A percentile compares a stretch with the other conserved stretches of the same genome.
phyloP scores from a whole-genome alignment of 2,797 vertebrate species.

The Benthosema pterotum region DNA sequence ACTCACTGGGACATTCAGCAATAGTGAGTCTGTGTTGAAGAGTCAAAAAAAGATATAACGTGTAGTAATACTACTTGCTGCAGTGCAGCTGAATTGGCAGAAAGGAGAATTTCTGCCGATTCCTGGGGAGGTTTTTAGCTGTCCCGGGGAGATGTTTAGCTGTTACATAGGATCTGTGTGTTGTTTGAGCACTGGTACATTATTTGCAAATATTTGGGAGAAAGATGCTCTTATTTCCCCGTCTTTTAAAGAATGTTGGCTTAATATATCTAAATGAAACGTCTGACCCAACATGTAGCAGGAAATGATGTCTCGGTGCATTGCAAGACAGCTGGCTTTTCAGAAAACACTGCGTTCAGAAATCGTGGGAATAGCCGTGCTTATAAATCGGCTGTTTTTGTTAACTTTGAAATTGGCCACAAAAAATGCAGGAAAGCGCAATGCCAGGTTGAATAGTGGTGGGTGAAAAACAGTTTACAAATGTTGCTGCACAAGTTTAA shows the following conservation, averaged over 20 bases:
- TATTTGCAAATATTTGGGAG: conserved; percentile 47
- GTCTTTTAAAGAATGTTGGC: conserved; percentile 34
- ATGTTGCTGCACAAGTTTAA: conserved; percentile 55
- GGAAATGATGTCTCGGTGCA: conserved; percentile 53
- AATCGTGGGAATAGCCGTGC: too few relatives aligned
- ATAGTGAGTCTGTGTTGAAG: conserved; percentile 50
- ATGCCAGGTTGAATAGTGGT: too few relatives aligned
- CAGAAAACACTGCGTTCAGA: not conserved
- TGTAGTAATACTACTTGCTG: conserved; percentile 77
- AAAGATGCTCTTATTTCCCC: conserved; percentile 27
- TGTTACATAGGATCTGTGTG: conserved; percentile 69
- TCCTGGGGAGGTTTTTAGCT: conserved; percentile 38
- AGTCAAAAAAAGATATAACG: conserved; percentile 65
- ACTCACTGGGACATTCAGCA: conserved; percentile 55
- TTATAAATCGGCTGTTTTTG: too few relatives aligned
- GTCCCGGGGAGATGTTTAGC: conserved; percentile 40
- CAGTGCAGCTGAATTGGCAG: conserved; percentile 81
- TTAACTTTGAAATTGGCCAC: too few relatives aligned
- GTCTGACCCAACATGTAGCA: conserved; percentile 74
- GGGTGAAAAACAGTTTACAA: conserved; percentile 55
- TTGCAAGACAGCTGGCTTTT: conserved; percentile 46
- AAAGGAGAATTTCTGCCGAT: conserved; percentile 41
- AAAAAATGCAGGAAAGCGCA: too few relatives aligned
- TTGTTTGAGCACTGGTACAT: conserved; percentile 58
- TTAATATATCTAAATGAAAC: conserved; percentile 56